phyloP scores from a whole-genome alignment of 92 coral and sea anemone genomes.

The Zoanthus gigantus region DNA sequence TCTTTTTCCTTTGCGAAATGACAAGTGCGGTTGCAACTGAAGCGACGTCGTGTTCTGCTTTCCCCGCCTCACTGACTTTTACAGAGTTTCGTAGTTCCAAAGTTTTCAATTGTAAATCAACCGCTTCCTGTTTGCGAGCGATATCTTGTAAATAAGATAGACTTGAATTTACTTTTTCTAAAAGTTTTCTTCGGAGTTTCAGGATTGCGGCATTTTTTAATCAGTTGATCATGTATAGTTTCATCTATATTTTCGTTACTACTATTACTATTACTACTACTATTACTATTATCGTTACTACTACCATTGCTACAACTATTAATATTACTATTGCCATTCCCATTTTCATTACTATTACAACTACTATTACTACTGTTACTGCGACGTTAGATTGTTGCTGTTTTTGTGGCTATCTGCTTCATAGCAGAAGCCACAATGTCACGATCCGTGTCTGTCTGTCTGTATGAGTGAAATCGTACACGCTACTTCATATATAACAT shows the following conservation, averaged over 20 bases:
- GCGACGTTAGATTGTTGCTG: no score
- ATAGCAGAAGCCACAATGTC: no score
- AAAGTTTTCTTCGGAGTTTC: conserved; percentile 52
- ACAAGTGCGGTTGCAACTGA: conserved; percentile 37
- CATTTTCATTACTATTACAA: no score
- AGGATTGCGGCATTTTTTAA: conserved; percentile 64
- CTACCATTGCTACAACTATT: no score
- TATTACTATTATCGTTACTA: no score
- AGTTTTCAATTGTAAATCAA: conserved; percentile 42
- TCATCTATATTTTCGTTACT: conserved; percentile 43
- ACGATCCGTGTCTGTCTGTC: no score
- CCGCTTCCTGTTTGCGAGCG: conserved; percentile 61
- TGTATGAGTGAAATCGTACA: no score
- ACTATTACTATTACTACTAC: no score
- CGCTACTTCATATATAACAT: no score
- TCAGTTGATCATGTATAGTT: conserved; percentile 68
- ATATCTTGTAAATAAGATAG: conserved; percentile 55
- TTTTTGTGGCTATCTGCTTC: no score
- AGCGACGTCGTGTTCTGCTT: background rate
- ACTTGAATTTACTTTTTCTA: conserved; percentile 53
- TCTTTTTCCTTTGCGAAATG: conserved; percentile 49
- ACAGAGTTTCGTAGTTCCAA: conserved; percentile 4
- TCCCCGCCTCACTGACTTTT: background rate
- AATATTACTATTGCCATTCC: no score
- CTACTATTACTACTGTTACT: no score